Base-by-base conservation (phyloP, 2,797 vertebrate genomes). In the Sternarchorhynchus goeldii region DNA sequence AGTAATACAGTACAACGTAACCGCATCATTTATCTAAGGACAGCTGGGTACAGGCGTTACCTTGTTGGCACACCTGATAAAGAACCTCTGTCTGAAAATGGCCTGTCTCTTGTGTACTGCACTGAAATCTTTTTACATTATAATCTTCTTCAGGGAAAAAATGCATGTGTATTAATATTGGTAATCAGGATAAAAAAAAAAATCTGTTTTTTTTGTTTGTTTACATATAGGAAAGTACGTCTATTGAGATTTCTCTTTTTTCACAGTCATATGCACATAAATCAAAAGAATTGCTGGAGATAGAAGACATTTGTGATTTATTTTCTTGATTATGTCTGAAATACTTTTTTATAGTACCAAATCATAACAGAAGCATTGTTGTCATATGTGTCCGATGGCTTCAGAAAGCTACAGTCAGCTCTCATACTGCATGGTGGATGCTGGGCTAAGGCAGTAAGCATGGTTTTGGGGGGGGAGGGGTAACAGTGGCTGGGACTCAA, bases 351-450 rank as follows among this genome's bases (percentile, higher is more conserved):
- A 53, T 29, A 29, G 39, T 25, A 5, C 16, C 31, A 67, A 68
- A 45, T 18, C 41, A 8, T 45, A 21, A 21, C 66, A 53, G 17
- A 53, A 68, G 29, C 66, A 68, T 16, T 41, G 3, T 41, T 53
- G 64, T 67, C 45, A 67, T 67, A 41, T 41, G 41, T 53, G 45
- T 70, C 57, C 21, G 31, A 14, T 36, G 45, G 58, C 12, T 62
- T 53, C 31, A 36, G 1, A 21, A 76, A 55, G 57, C 75, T 55
- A 39, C 21, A 41, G 60, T 65, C 65, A 60, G 17, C 69, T 69
- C 41, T 55, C 66, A 53, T 14, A 39, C 55, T 2, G 3, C 29
- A 39, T 53, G 66, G 29, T 45, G n/a, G 6, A 77, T 12, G 29
- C 21, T 2, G 62, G 18, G 25, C 25, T 25, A 25, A 25, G 25